A percentile compares a stretch with the other conserved stretches of the same genome.
Conservation (phyloP, 2,888 invertebrate species). For the Diabrotica balteata region DNA sequence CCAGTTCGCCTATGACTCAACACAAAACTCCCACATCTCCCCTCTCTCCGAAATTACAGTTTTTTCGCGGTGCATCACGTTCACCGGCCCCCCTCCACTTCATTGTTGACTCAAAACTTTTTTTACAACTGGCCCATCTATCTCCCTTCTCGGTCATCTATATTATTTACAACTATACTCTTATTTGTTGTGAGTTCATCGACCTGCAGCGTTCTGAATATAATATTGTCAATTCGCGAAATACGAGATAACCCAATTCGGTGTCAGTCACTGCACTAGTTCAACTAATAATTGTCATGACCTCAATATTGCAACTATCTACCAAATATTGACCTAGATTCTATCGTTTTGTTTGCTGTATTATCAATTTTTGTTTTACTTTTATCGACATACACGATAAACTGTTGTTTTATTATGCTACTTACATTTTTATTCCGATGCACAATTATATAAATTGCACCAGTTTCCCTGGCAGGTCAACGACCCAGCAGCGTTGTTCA, state of each 20-base stretch:
- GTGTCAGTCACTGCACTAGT: constrained; percentile 46
- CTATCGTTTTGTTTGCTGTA: constrained; percentile 23
- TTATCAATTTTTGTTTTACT: constrained; percentile 24
- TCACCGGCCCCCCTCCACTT: too few species aligned
- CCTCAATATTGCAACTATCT: constrained; percentile 39
- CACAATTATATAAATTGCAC: constrained; percentile 42
- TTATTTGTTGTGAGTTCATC: constrained; percentile 33
- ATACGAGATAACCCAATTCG: constrained; percentile 49
- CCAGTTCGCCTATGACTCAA: too few species aligned
- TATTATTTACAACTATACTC: constrained; percentile 17
- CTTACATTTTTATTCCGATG: constrained; percentile 43
- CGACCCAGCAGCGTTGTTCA: constrained; percentile 24
- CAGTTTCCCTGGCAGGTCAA: constrained; percentile 38
- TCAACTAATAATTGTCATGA: constrained; percentile 40
- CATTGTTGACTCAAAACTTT: too few species aligned
- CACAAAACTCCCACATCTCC: too few species aligned
- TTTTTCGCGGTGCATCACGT: too few species aligned
- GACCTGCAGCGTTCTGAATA: constrained; percentile 38
- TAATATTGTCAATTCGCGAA: constrained; percentile 47
- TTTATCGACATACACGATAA: constrained; percentile 22
- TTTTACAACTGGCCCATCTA: constrained; percentile 15
- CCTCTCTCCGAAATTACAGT: too few species aligned
- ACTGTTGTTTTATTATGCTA: constrained; percentile 38
- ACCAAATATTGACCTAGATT: constrained; percentile 31
- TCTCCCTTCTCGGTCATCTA: constrained; percentile 15